phyloP scores from a whole-genome alignment of 2,888 invertebrate species.

The Cetonia aurata region DNA sequence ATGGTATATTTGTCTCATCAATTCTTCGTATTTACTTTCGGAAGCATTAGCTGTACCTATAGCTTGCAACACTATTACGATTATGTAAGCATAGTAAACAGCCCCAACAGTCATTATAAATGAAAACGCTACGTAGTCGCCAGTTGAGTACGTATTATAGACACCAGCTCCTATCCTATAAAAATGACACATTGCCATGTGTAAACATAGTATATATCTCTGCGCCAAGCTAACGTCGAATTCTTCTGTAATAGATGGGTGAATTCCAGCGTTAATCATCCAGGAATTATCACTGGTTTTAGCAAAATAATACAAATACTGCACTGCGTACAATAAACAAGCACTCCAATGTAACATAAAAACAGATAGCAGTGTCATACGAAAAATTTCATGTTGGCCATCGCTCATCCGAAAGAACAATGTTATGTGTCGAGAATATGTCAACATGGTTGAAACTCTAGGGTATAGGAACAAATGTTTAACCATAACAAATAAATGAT shows the following conservation, averaged over 20 bases:
- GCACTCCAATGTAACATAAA: constrained; percentile 44
- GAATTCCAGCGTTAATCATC: constrained; percentile 18
- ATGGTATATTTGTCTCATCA: constrained; percentile 64
- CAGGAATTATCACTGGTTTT: constrained; percentile 12
- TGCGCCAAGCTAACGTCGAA: too few relatives aligned
- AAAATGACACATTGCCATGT: constrained; percentile 55
- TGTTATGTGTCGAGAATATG: constrained; percentile 43
- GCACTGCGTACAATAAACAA: constrained; percentile 33
- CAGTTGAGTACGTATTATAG: constrained; percentile 44
- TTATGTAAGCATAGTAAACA: constrained; percentile 54
- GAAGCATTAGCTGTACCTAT: constrained; percentile 56
- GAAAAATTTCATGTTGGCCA: constrained; percentile 39
- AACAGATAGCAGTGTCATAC: constrained; percentile 31
- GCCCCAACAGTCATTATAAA: constrained; percentile 53
- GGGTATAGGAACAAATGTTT: constrained; percentile 37
- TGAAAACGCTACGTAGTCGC: constrained; percentile 52
- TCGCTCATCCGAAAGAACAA: constrained; percentile 33
- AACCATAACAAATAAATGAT: constrained; percentile 14
- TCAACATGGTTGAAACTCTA: constrained; percentile 38
- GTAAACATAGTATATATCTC: constrained; percentile 46
- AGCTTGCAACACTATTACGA: constrained; percentile 61
- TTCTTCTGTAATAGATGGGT: background rate
- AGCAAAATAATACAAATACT: constrained; percentile 18
- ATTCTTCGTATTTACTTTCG: constrained; percentile 64
- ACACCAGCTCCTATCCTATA: constrained; percentile 54